phyloP scores from a whole-genome alignment of 2,797 vertebrate species.

The Falco biarmicus region DNA sequence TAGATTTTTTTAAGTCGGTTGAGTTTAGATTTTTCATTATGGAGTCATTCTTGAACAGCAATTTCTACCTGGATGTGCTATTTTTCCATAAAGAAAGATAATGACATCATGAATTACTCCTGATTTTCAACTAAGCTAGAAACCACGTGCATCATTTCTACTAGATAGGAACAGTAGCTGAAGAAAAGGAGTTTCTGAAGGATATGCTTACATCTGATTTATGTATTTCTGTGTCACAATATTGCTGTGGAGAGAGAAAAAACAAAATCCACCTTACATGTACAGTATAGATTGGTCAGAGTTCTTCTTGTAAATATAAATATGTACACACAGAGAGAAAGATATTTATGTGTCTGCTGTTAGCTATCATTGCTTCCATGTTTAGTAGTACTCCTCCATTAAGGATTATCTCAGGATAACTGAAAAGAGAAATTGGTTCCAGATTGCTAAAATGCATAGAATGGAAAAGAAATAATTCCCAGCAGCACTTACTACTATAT shows the following conservation, averaged over 20 bases:
- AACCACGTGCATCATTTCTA: fast-evolving
- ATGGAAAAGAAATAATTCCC: background rate
- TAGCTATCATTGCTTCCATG: background rate
- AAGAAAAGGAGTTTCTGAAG: background rate
- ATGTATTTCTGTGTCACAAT: background rate
- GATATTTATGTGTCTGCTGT: background rate
- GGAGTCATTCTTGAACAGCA: background rate
- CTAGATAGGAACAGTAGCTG: background rate
- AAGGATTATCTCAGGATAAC: background rate
- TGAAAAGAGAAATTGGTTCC: background rate
- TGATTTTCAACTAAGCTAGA: background rate
- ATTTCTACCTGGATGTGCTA: background rate
- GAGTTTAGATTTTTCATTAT: background rate
- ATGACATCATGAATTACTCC: background rate
- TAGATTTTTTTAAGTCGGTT: background rate
- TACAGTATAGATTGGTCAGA: background rate
- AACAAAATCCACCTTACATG: background rate
- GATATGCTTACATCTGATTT: background rate
- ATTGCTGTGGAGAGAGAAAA: background rate
- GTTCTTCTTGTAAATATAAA: background rate
- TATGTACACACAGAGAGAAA: background rate
- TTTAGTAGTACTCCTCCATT: background rate
- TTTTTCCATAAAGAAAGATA: background rate
- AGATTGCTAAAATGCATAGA: background rate
- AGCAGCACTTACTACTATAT: background rate